Evolutionary conservation across 2,888 invertebrate species (phyloP), one percentile per base, ranked within the genome.

Genomic region (Trachelus troglodyta): DNA sequence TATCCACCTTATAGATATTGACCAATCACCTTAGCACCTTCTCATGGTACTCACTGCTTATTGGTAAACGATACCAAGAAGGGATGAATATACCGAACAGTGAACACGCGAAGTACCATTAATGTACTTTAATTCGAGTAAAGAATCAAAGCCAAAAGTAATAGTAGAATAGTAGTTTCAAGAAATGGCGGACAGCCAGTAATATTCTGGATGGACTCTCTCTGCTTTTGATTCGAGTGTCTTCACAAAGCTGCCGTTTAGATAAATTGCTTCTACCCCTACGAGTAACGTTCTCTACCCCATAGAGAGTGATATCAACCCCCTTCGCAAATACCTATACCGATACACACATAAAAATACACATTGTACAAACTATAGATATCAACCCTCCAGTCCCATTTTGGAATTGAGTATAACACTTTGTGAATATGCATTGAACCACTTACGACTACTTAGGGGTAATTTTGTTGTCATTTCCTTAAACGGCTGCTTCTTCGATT

Each of bases 121-220:
- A 56, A 4, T 56, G 23, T 56, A 56, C 15, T 15, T 15, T 15
- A 56, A 56, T 82, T 79, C 81, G 78, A 86, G 86, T 85, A 87
- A 87, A 84, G 86, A 86, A 85, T 85, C 83, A 86, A 87, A 86
- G 83, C 31, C 33, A 71, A 34, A 31, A n/a, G 15, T 31, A 56
- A 34, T 31, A 31, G 33, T 15, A 23, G 12, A 34, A 71, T 71
- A 71, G 71, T 79, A 83, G 82, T 81, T 84, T 85, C 84, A 83
- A 81, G 85, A 12, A 78, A 82, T 81, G 80, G 77, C 80, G 81
- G 76, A 69, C 77, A 74, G 35, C 81, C 81, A 84, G 86, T 86
- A 88, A 89, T 87, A 88, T 87, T 87, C 85, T 83, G 85, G 85
- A 86, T 88, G 86, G 85, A 83, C 84, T 86, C 82, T 86, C 82